Percentiles rank a stretch among this genome's conserved stretches.
Evolutionary conservation across 2,797 vertebrate genomes (phyloP).

Genomic region (Myotis pilosus): DNA sequence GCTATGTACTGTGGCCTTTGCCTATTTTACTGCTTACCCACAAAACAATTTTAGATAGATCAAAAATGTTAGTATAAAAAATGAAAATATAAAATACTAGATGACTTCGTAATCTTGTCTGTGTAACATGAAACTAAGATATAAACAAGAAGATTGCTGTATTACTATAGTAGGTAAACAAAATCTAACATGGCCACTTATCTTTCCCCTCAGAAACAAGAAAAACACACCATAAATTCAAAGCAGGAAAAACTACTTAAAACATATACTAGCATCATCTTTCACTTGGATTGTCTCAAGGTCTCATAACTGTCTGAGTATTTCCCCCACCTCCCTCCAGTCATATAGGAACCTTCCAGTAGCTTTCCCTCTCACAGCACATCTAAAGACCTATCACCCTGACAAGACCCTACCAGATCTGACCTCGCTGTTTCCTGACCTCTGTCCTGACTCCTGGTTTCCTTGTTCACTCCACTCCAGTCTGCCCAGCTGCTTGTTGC

Average conservation of each 20-base stretch:
- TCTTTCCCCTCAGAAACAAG: background rate
- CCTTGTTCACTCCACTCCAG: background rate
- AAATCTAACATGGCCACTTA: background rate
- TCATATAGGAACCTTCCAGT: background rate
- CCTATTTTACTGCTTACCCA: background rate
- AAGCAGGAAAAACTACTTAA: background rate
- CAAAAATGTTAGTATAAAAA: background rate
- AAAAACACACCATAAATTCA: background rate
- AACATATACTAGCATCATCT: background rate
- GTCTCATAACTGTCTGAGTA: background rate
- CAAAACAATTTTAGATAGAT: background rate
- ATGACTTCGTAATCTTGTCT: background rate
- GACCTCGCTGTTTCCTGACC: background rate
- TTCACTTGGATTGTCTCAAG: background rate
- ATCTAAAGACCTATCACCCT: background rate
- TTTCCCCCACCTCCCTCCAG: background rate
- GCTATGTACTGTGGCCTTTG: background rate
- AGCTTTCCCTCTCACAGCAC: background rate
- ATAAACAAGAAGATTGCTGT: background rate
- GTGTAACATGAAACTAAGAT: background rate
- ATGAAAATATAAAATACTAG: background rate
- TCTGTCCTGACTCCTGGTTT: background rate
- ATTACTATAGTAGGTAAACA: background rate
- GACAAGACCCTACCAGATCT: no score
- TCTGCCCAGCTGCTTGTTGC: background rate